phyloP scores from a whole-genome alignment of 2,113 vertebrate species.

The Lepus timidus region DNA sequence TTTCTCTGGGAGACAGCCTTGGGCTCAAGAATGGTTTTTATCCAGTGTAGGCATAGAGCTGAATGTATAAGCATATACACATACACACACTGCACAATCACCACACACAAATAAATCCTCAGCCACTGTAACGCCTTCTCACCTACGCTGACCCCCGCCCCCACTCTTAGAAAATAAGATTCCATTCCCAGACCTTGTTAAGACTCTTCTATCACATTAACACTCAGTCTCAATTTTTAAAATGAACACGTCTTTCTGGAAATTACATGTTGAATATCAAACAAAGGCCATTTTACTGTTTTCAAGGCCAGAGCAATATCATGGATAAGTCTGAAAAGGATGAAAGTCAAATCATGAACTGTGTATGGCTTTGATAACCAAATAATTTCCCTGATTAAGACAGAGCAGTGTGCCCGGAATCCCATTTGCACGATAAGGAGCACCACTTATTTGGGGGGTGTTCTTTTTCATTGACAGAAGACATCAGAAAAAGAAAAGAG shows the following conservation, averaged over 20 bases:
- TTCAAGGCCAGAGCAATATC: conserved; percentile 70
- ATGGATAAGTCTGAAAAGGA: conserved; percentile 68
- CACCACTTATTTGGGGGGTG: not conserved
- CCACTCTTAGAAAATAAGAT: not conserved
- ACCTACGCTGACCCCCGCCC: not conserved
- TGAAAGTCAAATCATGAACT: conserved; percentile 74
- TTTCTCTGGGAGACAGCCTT: conserved; percentile 66
- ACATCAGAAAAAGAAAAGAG: conserved; percentile 51
- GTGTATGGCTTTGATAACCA: conserved; percentile 72
- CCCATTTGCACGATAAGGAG: conserved; percentile 52
- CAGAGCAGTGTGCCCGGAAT: conserved; percentile 46
- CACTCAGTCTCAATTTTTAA: conserved; percentile 24
- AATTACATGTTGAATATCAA: conserved; percentile 72
- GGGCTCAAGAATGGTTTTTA: conserved; percentile 50
- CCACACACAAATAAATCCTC: not conserved
- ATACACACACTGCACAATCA: not conserved
- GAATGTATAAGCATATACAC: not conserved
- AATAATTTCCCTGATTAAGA: conserved; percentile 76
- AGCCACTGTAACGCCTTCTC: not conserved
- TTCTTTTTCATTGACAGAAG: conserved; percentile 50
- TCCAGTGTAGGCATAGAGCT: not conserved
- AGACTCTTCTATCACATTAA: not conserved
- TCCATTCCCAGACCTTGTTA: not conserved
- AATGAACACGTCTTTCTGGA: conserved; percentile 35
- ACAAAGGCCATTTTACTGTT: conserved; percentile 63